Evolutionary conservation across 1,140 invertebrate species (phyloP).

Genomic region (Brachystomella parvula): DNA sequence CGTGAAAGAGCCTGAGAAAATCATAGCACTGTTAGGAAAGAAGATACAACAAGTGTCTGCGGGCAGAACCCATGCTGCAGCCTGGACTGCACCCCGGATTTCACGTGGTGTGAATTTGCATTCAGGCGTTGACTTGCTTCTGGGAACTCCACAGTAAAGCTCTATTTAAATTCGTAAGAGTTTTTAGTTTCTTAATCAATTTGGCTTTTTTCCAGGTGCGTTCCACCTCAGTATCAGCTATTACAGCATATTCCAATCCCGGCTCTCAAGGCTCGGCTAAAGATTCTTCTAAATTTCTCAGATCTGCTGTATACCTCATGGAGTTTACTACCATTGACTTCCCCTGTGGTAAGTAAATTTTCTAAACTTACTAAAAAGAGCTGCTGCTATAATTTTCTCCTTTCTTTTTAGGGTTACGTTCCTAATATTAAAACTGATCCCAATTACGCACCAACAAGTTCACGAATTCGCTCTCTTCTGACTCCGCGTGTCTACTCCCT

Average conservation of each 20-base stretch:
- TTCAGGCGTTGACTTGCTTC: slow-evolving; percentile 30
- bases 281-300: slow-evolving; percentile 55
- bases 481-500: slow-evolving; percentile 56
- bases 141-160: slow-evolving; percentile 31
- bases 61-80: slow-evolving; percentile 56
- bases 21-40: slow-evolving; percentile 50
- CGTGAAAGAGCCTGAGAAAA: slow-evolving; percentile 51
- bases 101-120: slow-evolving; percentile 30
- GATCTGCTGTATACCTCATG: slow-evolving; percentile 57
- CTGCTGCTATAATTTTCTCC: background rate
- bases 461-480: slow-evolving; percentile 48
- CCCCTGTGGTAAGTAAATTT: slow-evolving; percentile 38
- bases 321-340: slow-evolving; percentile 52
- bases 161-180: too few species aligned
- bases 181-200: background rate
- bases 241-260: slow-evolving; percentile 48
- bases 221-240: slow-evolving; percentile 53
- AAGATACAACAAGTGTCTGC: slow-evolving; percentile 55
- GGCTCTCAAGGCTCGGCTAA: slow-evolving; percentile 50
- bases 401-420: slow-evolving; percentile 9
- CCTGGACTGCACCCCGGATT: slow-evolving; percentile 52
- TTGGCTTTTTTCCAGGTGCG: slow-evolving; percentile 35
- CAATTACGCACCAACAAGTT: slow-evolving; percentile 28
- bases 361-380: background rate
- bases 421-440: slow-evolving; percentile 29